A percentile compares a stretch with the other conserved stretches of the same genome.
Evolutionary conservation across 2,888 invertebrate genomes (phyloP).

Genomic region (Ormyrus thymus): DNA sequence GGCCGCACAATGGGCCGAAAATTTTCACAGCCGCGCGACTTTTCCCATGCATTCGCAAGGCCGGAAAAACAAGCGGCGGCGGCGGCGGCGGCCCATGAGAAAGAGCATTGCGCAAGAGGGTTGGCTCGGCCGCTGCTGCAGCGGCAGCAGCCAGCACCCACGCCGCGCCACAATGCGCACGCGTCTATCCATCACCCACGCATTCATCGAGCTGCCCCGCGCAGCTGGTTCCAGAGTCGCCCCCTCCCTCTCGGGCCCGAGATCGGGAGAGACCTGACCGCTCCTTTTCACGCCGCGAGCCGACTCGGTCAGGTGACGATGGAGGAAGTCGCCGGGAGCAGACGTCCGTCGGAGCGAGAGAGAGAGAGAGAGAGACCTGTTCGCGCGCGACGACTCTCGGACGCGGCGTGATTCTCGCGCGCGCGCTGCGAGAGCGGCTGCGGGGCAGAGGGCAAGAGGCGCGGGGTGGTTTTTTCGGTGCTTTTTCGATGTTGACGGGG

Average conservation of each 20-base stretch:
- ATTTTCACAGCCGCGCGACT: no score
- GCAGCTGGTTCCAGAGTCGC: constrained; percentile 38
- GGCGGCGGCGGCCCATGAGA: constrained; percentile 20
- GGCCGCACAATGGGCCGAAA: no score
- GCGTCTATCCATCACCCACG: constrained; percentile 73
- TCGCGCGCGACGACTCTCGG: neutral
- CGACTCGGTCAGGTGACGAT: constrained; percentile 38
- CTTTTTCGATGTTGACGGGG: no score
- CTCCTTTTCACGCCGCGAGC: no score
- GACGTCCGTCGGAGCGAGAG: neutral
- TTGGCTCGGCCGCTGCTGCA: neutral
- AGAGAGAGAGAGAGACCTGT: constrained; percentile 42
- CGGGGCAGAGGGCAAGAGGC: no score
- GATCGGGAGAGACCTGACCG: neutral
- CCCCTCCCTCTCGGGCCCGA: neutral
- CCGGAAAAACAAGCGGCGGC: no score
- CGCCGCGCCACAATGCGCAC: constrained; percentile 4
- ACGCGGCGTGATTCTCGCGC: no score
- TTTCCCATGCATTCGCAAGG: no score
- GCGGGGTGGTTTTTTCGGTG: no score
- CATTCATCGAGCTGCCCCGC: constrained; percentile 55
- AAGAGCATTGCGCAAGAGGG: constrained; percentile 49
- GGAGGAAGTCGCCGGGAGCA: constrained; percentile 38
- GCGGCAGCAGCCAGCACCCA: constrained; percentile 37
- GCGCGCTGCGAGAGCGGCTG: no score